phyloP scores from a whole-genome alignment of 2,888 invertebrate genomes.

The Chesias legatella region DNA sequence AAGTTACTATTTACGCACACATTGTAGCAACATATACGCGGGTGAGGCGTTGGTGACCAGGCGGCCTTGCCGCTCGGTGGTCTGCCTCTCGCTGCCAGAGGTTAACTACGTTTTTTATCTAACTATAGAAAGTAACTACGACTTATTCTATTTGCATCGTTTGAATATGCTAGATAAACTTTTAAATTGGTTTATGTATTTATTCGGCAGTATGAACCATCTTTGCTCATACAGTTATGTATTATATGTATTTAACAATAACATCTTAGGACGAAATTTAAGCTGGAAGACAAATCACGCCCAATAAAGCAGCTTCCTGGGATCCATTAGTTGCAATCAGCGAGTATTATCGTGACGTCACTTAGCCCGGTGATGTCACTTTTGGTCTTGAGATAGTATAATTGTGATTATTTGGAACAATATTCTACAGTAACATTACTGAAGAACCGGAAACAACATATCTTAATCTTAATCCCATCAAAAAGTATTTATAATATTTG shows the following conservation, averaged over 20 bases:
- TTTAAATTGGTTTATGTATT: too few species aligned
- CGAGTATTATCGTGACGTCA: slow-evolving; percentile 27
- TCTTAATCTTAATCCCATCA: too few species aligned
- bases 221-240: too few species aligned
- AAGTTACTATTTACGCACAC: slow-evolving; percentile 6
- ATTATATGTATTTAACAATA: neutral
- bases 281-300: slow-evolving; percentile 22
- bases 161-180: too few species aligned
- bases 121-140: slow-evolving; percentile 77
- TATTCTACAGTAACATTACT: too few species aligned
- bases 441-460: too few species aligned
- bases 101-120: slow-evolving; percentile 74
- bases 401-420: slow-evolving; percentile 17
- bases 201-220: too few species aligned
- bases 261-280: neutral
- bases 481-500: too few species aligned
- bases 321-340: slow-evolving; percentile 28
- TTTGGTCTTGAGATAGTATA: slow-evolving; percentile 18
- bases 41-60: slow-evolving; percentile 39
- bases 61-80: slow-evolving; percentile 70
- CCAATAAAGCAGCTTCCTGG: slow-evolving; percentile 26
- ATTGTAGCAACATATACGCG: slow-evolving; percentile 21
- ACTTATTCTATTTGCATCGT: slow-evolving; percentile 24
- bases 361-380: slow-evolving; percentile 24
- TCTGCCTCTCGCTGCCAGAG: slow-evolving; percentile 73